Conservation (phyloP, 2,113 vertebrate genomes). For the Erpornis zantholeuca region DNA sequence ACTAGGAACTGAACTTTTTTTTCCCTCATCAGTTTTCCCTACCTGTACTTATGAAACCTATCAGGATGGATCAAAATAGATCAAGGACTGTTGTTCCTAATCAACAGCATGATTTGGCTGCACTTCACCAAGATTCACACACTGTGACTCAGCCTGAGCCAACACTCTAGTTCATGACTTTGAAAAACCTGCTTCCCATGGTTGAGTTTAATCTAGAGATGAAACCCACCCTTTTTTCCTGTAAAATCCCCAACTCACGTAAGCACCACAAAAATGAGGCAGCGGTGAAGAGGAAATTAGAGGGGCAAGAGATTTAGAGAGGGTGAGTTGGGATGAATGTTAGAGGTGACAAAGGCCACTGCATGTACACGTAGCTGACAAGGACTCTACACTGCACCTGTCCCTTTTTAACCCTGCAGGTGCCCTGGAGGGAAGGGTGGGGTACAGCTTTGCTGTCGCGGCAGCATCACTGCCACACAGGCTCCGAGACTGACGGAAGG, state of each 20-base stretch:
- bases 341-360: neutral
- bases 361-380: rapidly evolving
- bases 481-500: rapidly evolving
- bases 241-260: neutral
- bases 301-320: neutral
- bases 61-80: conserved; percentile 1
- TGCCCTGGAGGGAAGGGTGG: neutral
- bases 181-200: neutral
- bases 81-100: neutral
- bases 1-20: neutral
- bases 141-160: neutral
- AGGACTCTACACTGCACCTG: neutral
- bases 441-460: neutral
- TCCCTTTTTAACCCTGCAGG: neutral
- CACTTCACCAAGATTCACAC: neutral
- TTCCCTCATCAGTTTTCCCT: neutral
- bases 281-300: neutral
- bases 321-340: neutral
- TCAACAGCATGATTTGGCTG: neutral
- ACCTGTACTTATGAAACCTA: neutral
- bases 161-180: neutral
- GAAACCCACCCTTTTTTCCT: neutral
- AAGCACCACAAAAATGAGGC: neutral
- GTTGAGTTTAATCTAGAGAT: neutral
- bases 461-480: neutral